Evolutionary conservation across 2,797 vertebrate genomes (phyloP).

Genomic region (Malacoctenus gilli): DNA sequence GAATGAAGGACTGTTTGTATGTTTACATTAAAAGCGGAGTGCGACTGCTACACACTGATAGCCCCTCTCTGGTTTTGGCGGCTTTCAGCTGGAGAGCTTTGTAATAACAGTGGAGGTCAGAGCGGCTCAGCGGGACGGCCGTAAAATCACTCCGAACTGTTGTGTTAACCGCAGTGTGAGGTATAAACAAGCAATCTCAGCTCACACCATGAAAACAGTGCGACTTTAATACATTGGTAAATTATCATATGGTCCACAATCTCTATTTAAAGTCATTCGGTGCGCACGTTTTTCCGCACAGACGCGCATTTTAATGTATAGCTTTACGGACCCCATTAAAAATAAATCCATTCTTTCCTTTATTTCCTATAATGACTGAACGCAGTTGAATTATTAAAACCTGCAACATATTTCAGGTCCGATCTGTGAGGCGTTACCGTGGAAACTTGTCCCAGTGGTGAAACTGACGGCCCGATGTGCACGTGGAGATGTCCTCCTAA

Average conservation of each 20-base stretch:
- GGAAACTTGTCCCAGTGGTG: neutral
- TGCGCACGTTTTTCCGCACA: no score
- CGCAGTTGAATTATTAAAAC: no score
- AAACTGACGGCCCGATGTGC: neutral
- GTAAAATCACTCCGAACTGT: conserved; percentile 8
- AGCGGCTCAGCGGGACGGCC: neutral
- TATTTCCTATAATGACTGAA: no score
- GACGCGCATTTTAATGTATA: no score
- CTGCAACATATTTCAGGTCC: no score
- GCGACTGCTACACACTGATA: neutral
- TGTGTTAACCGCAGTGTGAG: conserved; percentile 4
- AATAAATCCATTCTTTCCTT: no score
- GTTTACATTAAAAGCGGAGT: neutral
- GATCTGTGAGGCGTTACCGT: neutral
- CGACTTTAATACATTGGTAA: conserved; percentile 2
- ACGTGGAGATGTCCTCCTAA: neutral
- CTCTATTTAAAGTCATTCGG: no score
- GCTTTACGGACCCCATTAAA: no score
- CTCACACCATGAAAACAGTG: conserved; percentile 10
- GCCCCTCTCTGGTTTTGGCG: neutral
- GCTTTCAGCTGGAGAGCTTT: neutral
- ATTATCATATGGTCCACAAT: no score
- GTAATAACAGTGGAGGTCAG: neutral
- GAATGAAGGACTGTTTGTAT: neutral
- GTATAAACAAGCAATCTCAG: conserved; percentile 11